These are phyloP conservation scores for Takifugu bimaculatus DNA, from an alignment of 2,113 vertebrate genomes.

Conservation along the genomic window DNA sequence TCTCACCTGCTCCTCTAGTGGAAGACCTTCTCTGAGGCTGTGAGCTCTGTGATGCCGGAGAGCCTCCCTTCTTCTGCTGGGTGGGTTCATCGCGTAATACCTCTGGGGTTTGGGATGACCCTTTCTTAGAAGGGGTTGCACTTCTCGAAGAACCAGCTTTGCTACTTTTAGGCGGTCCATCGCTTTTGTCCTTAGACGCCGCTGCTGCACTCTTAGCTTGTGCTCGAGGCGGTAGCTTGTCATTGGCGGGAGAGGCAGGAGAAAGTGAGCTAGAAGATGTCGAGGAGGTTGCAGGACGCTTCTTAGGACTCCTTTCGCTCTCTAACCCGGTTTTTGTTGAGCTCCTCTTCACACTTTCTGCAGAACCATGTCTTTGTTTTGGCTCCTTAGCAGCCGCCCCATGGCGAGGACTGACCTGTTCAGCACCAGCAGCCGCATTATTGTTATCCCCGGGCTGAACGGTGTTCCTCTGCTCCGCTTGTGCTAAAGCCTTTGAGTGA, in stretches of 20 bases:
- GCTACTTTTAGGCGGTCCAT: constrained; percentile 69
- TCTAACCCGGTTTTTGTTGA: constrained; percentile 73
- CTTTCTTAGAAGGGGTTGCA: constrained; percentile 78
- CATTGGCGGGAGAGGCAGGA: constrained; percentile 51
- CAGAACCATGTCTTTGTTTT: constrained; percentile 66
- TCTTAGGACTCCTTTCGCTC: constrained; percentile 79
- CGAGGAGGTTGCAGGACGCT: constrained; percentile 77
- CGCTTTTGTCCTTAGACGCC: constrained; percentile 70
- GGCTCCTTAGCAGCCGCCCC: constrained; percentile 81
- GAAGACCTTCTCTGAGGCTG: constrained; percentile 71
- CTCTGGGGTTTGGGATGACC: constrained; percentile 74
- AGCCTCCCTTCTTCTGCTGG: constrained; percentile 76
- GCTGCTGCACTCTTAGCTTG: constrained; percentile 68
- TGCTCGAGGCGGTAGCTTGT: constrained; percentile 46
- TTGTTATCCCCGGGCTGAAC: constrained; percentile 82
- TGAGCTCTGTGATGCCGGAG: constrained; percentile 63
- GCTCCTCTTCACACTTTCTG: constrained; percentile 72
- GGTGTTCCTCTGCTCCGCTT: constrained; percentile 70
- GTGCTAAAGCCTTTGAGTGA: constrained; percentile 67
- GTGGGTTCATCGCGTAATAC: constrained; percentile 37
- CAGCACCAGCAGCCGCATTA: constrained; percentile 79
- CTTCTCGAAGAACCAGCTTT: constrained; percentile 74
- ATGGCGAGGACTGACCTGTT: constrained; percentile 80
- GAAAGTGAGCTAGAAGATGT: constrained; percentile 77
- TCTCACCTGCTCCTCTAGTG: constrained; percentile 63